Percentiles rank a stretch among this genome's conserved stretches.
Conservation (phyloP, 2,797 vertebrate species). For the Prunella strophiata region DNA sequence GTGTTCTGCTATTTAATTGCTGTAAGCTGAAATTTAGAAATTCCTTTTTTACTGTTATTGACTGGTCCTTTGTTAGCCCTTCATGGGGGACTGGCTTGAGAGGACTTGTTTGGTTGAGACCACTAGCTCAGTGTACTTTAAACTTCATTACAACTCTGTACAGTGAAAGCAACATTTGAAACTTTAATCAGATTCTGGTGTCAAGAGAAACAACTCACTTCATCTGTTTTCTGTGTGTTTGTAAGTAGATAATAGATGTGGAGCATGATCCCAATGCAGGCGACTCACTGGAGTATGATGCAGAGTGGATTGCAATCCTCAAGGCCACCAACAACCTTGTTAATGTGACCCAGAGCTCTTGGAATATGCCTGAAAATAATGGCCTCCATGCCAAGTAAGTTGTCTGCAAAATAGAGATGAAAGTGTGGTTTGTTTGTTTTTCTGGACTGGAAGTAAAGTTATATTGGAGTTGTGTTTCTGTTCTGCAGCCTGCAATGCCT, state of each 20-base stretch:
- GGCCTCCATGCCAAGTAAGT: constrained; percentile 87
- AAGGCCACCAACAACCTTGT: constrained; percentile 88
- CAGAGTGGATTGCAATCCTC: constrained; percentile 94
- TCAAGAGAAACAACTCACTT: background rate
- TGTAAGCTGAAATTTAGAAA: background rate
- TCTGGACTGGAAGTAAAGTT: background rate
- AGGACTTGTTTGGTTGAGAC: background rate
- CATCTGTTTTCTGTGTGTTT: background rate
- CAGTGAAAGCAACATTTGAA: background rate
- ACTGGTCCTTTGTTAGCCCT: background rate
- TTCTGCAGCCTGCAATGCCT: background rate
- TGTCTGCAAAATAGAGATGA: background rate
- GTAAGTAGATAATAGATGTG: constrained; percentile 88
- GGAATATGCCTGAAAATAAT: constrained; percentile 93
- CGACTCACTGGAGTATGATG: constrained; percentile 89
- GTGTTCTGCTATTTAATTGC: background rate
- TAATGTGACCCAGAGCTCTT: constrained; percentile 81
- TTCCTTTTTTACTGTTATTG: background rate
- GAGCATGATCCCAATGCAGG: constrained; percentile 86
- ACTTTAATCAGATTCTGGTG: background rate
- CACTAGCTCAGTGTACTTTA: background rate
- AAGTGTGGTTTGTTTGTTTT: background rate
- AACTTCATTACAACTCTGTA: background rate
- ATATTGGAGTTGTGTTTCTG: background rate
- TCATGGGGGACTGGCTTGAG: background rate